phyloP scores from a whole-genome alignment of 1,140 invertebrate species.

The Oryzaephilus surinamensis region DNA sequence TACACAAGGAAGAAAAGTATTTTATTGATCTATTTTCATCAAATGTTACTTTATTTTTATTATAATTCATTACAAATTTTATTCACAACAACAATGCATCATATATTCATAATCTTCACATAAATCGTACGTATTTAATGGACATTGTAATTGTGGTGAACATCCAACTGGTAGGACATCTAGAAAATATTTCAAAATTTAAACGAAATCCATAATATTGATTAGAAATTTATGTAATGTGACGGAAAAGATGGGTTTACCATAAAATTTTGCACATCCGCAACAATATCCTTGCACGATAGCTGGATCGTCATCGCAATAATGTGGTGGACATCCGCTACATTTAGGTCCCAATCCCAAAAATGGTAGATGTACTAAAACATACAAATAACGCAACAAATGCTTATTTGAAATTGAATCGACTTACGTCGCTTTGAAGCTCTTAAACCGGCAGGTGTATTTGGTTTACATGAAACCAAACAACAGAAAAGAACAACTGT shows the following conservation, averaged over 20 bases:
- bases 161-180: conserved; percentile 44
- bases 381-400: background rate
- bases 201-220: background rate
- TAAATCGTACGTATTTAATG: conserved; percentile 40
- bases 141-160: conserved; percentile 41
- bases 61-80: background rate
- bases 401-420: too few species aligned
- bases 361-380: conserved; percentile 20
- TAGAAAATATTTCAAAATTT: conserved; percentile 27
- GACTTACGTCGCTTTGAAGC: too few species aligned
- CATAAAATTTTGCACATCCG: conserved; percentile 44
- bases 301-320: conserved; percentile 48
- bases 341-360: conserved; percentile 40
- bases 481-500: too few species aligned
- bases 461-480: too few species aligned
- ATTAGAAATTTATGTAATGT: too few species aligned
- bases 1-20: too few species aligned
- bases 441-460: too few species aligned
- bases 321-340: conserved; percentile 43
- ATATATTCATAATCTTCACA: conserved; percentile 49
- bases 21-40: too few species aligned
- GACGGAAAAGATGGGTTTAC: conserved; percentile 34
- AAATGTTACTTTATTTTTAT: too few species aligned
- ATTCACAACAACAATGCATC: conserved; percentile 45
- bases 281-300: conserved; percentile 51